These are phyloP conservation scores for Drosophila ohnishii DNA, from an alignment of 1,140 invertebrate genomes.

Conservation along the genomic window DNA sequence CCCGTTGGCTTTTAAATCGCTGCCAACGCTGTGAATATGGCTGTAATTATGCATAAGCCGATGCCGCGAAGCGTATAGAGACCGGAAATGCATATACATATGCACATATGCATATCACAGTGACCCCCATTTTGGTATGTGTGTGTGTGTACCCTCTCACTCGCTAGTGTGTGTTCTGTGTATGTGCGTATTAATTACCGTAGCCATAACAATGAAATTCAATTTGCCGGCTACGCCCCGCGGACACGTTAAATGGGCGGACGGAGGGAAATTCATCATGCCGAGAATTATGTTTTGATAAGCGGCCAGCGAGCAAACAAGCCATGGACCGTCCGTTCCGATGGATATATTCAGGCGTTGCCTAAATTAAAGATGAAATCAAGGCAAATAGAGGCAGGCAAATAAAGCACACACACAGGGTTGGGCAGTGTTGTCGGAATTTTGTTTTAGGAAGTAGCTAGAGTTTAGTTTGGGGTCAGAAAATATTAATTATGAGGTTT, in stretches of 20 bases:
- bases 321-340: conserved; percentile 9
- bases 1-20: conserved; percentile 21
- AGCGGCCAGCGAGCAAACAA: conserved; percentile 35
- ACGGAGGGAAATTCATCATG: conserved; percentile 52
- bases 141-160: not conserved
- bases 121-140: conserved; percentile 12
- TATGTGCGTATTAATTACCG: conserved; percentile 51
- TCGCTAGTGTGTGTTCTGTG: not conserved
- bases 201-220: conserved; percentile 63
- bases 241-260: conserved; percentile 48
- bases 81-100: conserved; percentile 47
- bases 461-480: not conserved
- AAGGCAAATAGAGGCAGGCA: conserved; percentile 60
- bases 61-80: conserved; percentile 18
- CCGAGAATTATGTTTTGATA: conserved; percentile 69
- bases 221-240: conserved; percentile 44
- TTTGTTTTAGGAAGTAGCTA: not conserved
- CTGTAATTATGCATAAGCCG: conserved; percentile 56
- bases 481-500: not conserved
- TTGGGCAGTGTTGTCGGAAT: not conserved
- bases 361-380: conserved; percentile 73
- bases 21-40: conserved; percentile 21
- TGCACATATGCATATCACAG: conserved; percentile 22
- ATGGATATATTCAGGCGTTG: conserved; percentile 21
- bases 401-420: conserved; percentile 29